phyloP scores from a whole-genome alignment of 2,113 vertebrate species.

The Dicentrarchus labrax region DNA sequence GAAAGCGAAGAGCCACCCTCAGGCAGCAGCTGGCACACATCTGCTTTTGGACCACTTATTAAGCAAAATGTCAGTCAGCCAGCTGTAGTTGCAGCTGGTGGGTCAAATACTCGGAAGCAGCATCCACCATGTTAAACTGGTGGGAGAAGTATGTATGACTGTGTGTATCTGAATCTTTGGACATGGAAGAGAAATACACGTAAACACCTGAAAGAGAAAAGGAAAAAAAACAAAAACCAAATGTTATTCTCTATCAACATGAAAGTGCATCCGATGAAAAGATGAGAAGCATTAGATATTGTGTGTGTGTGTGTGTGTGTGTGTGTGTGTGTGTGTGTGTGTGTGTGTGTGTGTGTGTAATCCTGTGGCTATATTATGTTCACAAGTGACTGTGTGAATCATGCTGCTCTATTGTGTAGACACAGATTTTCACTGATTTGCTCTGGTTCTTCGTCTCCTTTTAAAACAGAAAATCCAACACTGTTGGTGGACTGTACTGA shows the following conservation, averaged over 20 bases:
- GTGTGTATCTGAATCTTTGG: neutral
- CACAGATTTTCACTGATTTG: neutral
- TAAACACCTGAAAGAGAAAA: neutral
- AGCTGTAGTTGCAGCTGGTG: conserved; percentile 64
- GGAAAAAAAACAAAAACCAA: neutral
- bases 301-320: neutral
- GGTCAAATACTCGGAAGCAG: conserved; percentile 15
- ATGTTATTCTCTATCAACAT: neutral
- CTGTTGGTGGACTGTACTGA: neutral
- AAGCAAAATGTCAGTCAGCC: conserved; percentile 64
- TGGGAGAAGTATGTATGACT: neutral
- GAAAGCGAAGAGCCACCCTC: conserved; percentile 16
- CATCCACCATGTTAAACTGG: neutral
- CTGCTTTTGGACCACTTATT: conserved; percentile 64
- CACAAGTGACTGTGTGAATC: neutral
- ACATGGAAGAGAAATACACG: neutral
- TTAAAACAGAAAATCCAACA: neutral
- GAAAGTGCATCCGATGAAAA: neutral
- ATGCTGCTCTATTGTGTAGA: too few relatives aligned
- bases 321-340: neutral
- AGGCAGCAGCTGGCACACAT: conserved; percentile 69
- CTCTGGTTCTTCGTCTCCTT: neutral
- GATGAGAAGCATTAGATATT: neutral
- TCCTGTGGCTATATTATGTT: neutral
- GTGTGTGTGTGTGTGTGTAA: neutral